A percentile compares a stretch with the other conserved stretches of the same genome.
Conservation (phyloP, 2,113 vertebrate species). For the Oceanites oceanicus region DNA sequence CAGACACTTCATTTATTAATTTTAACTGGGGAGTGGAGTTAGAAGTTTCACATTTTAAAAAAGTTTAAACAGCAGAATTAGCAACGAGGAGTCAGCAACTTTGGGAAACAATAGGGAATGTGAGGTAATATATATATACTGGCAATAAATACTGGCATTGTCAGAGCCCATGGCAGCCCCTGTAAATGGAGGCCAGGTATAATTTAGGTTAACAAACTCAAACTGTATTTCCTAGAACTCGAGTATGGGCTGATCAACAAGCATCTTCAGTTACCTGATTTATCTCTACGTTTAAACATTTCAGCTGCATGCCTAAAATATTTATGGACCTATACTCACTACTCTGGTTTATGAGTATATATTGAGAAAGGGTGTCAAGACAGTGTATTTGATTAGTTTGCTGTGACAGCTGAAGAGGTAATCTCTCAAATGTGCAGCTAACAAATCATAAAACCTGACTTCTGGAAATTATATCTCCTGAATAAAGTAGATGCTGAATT, state of each 20-base stretch:
- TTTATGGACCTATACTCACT: neutral
- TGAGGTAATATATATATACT: neutral
- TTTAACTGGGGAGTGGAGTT: neutral
- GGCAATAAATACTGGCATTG: neutral
- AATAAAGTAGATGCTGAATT: slow-evolving; percentile 27
- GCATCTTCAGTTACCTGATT: neutral
- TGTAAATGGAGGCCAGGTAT: neutral
- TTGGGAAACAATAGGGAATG: neutral
- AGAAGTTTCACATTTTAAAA: neutral
- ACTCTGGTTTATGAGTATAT: neutral
- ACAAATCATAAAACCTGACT: slow-evolving; percentile 23
- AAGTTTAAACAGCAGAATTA: neutral
- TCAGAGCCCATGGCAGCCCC: neutral
- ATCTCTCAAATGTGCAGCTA: slow-evolving; percentile 1
- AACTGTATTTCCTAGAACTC: neutral
- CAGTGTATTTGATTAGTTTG: slow-evolving; percentile 1
- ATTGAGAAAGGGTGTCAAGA: neutral
- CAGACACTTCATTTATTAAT: neutral
- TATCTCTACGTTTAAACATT: neutral
- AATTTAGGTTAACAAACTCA: neutral
- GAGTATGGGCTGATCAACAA: neutral
- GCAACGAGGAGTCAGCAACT: neutral
- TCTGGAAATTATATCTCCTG: neutral
- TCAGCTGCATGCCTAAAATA: slow-evolving; percentile 31
- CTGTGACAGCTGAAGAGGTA: slow-evolving; percentile 17